These are phyloP conservation scores for Eristalis intricaria DNA, from an alignment of 2,888 invertebrate genomes.

Conservation along the genomic window DNA sequence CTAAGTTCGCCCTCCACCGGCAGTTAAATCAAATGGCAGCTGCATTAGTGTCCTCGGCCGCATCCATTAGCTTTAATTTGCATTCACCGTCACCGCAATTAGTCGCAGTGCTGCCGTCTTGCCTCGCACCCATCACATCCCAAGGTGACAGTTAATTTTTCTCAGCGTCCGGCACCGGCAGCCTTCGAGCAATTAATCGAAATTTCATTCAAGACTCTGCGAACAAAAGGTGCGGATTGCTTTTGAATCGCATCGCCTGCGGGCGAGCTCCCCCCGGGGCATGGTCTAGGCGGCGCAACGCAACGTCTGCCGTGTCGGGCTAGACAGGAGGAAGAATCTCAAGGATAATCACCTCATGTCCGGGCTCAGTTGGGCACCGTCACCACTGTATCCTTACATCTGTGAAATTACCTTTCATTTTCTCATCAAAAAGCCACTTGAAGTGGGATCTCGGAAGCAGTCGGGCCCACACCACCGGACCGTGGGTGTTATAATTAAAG, in stretches of 20 bases:
- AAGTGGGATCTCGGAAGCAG: conserved; percentile 69
- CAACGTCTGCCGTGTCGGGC: conserved; percentile 28
- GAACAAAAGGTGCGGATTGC: conserved; percentile 67
- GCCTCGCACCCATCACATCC: neutral
- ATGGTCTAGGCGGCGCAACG: neutral
- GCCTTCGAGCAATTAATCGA: conserved; percentile 71
- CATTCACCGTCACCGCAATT: conserved; percentile 64
- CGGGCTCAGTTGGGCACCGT: conserved; percentile 11
- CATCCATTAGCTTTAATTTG: conserved; percentile 66
- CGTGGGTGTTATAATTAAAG: conserved; percentile 68
- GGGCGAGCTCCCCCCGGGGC: neutral
- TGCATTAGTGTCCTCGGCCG: conserved; percentile 34
- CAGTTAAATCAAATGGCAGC: conserved; percentile 61
- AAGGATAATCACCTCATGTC: conserved; percentile 57
- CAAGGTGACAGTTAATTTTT: conserved; percentile 71
- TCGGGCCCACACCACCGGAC: conserved; percentile 3
- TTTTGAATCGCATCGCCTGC: conserved; percentile 55
- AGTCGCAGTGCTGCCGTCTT: conserved; percentile 47
- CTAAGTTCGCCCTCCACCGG: neutral
- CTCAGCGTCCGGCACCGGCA: conserved; percentile 29
- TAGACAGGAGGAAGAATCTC: conserved; percentile 36
- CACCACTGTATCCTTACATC: conserved; percentile 67
- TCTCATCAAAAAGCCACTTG: conserved; percentile 80
- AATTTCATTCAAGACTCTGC: conserved; percentile 66
- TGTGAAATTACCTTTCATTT: conserved; percentile 80